Evolutionary conservation across 2,888 invertebrate species (phyloP).

Genomic region (Galerucella calmariensis): DNA sequence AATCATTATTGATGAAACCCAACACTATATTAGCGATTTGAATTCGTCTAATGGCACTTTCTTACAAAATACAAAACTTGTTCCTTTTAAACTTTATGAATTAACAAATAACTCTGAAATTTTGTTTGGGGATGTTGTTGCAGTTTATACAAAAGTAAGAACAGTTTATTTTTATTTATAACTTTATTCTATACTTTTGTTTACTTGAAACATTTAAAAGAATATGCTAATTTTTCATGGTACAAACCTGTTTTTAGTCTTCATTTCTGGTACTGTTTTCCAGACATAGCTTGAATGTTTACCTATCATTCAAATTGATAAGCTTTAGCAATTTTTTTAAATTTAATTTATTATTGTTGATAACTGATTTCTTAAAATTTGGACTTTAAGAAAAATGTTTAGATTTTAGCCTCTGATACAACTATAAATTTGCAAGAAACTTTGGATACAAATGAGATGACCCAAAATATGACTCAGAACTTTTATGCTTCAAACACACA

Average conservation of each 20-base stretch:
- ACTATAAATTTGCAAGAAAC: slow-evolving; percentile 27
- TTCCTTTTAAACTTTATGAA: slow-evolving; percentile 56
- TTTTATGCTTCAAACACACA: slow-evolving; percentile 54
- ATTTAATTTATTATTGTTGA: too few species aligned
- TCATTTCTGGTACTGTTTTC: too few species aligned
- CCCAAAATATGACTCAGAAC: slow-evolving; percentile 51
- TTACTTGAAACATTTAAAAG: too few species aligned
- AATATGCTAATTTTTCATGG: too few species aligned
- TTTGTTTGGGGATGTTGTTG: slow-evolving; percentile 54
- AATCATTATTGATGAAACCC: slow-evolving; percentile 54
- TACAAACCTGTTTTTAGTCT: too few species aligned
- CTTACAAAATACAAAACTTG: slow-evolving; percentile 50
- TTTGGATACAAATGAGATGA: slow-evolving; percentile 34
- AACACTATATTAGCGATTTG: slow-evolving; percentile 59
- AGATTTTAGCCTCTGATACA: slow-evolving; percentile 29
- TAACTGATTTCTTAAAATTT: background rate
- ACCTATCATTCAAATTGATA: too few species aligned
- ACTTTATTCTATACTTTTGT: background rate
- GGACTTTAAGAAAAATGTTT: background rate
- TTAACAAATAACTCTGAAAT: slow-evolving; percentile 51
- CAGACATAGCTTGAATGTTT: too few species aligned
- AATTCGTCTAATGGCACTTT: slow-evolving; percentile 61
- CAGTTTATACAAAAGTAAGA: slow-evolving; percentile 47
- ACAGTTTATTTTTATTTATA: background rate
- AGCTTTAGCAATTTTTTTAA: too few species aligned